Conservation (phyloP, 2,113 vertebrate genomes). For the Barnardius zonarius region DNA sequence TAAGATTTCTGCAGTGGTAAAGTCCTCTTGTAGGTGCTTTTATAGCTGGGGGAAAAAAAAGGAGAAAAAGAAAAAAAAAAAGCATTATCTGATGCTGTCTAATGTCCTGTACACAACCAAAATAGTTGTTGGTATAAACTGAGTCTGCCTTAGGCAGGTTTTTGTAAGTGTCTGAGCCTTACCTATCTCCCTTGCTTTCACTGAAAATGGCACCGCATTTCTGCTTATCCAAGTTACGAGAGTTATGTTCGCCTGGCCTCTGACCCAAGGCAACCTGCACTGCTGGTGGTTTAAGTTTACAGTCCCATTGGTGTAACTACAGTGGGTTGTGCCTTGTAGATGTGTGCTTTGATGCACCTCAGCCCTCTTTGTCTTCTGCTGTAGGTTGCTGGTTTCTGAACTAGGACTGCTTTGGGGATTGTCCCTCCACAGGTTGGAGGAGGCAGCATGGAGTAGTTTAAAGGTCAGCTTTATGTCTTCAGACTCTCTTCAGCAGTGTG, state of each 20-base stretch:
- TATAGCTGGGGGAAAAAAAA: background rate
- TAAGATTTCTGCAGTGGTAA: background rate
- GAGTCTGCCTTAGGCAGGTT: background rate
- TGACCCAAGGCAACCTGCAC: background rate
- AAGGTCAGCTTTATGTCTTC: background rate
- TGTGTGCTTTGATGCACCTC: background rate
- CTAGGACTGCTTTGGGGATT: background rate
- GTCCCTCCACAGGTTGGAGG: background rate
- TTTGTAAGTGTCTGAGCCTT: background rate
- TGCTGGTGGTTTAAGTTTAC: background rate
- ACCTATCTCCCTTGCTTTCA: background rate
- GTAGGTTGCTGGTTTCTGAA: background rate
- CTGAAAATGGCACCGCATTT: background rate
- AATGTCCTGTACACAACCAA: background rate
- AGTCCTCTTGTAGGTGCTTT: background rate
- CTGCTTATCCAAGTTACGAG: background rate
- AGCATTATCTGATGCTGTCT: background rate
- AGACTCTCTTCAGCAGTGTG: background rate
- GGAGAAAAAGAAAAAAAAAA: background rate
- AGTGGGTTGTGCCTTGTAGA: background rate
- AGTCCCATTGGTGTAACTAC: background rate
- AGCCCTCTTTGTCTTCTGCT: background rate
- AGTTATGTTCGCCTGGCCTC: background rate
- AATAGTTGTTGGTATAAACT: background rate
- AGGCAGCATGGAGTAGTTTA: background rate